Evolutionary conservation across 2,888 invertebrate genomes (phyloP).

Genomic region (Thecocarcelia acutangulata): DNA sequence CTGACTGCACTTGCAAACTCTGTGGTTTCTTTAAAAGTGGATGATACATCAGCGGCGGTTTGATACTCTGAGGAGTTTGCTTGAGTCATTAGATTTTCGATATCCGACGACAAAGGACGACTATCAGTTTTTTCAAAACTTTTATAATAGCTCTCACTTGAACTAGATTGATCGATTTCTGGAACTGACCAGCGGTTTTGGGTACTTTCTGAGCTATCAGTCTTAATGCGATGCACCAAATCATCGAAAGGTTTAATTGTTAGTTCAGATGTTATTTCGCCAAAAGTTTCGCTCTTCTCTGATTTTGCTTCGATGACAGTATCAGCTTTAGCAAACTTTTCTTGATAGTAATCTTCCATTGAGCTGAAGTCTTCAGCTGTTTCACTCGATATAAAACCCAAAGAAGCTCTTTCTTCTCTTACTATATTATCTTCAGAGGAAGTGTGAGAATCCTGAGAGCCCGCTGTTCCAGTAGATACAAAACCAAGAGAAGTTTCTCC

Average conservation of each 20-base stretch:
- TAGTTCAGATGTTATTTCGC: conserved; percentile 74
- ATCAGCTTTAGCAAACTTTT: conserved; percentile 74
- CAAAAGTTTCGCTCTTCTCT: conserved; percentile 70
- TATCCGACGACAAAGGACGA: conserved; percentile 92
- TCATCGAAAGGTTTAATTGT: conserved; percentile 75
- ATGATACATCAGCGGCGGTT: conserved; percentile 90
- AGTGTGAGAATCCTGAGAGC: conserved; percentile 72
- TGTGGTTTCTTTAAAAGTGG: conserved; percentile 89
- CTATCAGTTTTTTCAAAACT: conserved; percentile 91
- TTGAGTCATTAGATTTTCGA: conserved; percentile 89
- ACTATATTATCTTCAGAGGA: conserved; percentile 75
- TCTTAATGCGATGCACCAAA: conserved; percentile 76
- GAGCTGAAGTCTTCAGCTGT: conserved; percentile 79
- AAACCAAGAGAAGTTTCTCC: conserved; percentile 75
- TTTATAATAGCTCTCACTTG: conserved; percentile 93
- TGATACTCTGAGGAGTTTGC: conserved; percentile 93
- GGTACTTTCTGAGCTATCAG: conserved; percentile 81
- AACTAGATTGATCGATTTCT: conserved; percentile 92
- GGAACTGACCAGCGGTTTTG: conserved; percentile 88
- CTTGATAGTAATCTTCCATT: conserved; percentile 79
- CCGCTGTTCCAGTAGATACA: conserved; percentile 76
- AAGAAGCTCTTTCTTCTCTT: conserved; percentile 76
- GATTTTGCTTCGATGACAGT: conserved; percentile 71
- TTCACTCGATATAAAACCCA: conserved; percentile 78
- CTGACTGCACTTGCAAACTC: conserved; percentile 94